Evolutionary conservation across 2,113 vertebrate species (phyloP), one percentile per base, ranked within the genome.

Genomic region (Psilopogon haemacephalus): DNA sequence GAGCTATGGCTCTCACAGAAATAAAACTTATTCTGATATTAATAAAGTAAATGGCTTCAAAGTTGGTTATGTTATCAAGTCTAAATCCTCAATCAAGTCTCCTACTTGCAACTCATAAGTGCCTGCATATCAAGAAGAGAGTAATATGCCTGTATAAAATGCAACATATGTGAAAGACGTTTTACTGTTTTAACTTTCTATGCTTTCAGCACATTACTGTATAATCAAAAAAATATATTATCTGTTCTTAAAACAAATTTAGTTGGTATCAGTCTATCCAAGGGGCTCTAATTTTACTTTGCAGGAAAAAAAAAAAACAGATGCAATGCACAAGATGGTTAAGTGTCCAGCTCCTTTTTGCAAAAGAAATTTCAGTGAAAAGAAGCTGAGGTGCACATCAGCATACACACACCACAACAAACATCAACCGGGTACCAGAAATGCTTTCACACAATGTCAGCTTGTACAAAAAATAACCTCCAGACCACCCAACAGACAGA

Each of bases 391-490:
- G 24, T 26, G 10, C 32, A 69, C 32, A 24, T 30, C 20, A 79
- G 30, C 21, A 42, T 12, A 35, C 0, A 1, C 2, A 9, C 2
- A 3, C 8, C 23, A n/a, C n/a, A n/a, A n/a, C n/a, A n/a, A n/a
- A n/a, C n/a, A n/a, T 48, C 54, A 59, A 76, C 40, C 3, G 10
- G 7, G 2, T 63, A 63, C 15, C 9, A 72, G 48, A 46, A 77
- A 59, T 17, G 15, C 27, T 83, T 93, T 68, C 0, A 4, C 17
- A 46, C 26, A 35, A 32, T 6, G 3, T 2, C 9, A n/a, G 21
- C 46, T 40, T 70, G 12, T 55, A 86, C n/a, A 37, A 74, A 2
- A 63, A 40, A 44, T 28, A 62, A 54, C 3, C 6, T 90, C 37
- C 70, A 24, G 20, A 55, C 12, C 24, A 77, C 1, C 9, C 12